These are phyloP conservation scores for Thalpophila matura DNA, from an alignment of 2,888 invertebrate species.

Conservation along the genomic window DNA sequence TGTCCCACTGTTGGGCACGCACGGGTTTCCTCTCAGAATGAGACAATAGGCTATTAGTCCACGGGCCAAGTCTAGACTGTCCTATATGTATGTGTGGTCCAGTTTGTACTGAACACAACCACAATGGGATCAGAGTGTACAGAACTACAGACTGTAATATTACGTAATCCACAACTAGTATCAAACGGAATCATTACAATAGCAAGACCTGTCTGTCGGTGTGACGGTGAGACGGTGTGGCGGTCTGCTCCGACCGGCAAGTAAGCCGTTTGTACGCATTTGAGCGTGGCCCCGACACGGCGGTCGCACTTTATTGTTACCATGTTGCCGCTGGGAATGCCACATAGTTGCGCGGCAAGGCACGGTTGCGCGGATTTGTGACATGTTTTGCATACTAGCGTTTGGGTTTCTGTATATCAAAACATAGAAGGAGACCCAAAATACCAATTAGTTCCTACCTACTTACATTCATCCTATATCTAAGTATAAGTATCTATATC, in stretches of 20 bases:
- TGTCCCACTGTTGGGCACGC: no score
- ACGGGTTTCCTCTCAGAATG: no score
- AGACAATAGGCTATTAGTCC: no score
- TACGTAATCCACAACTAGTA: constrained; percentile 14
- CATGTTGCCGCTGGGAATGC: constrained; percentile 4
- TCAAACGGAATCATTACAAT: constrained; percentile 25
- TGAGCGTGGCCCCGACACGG: constrained; percentile 16
- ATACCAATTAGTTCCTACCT: no score
- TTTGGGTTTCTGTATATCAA: no score
- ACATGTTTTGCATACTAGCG: constrained; percentile 7
- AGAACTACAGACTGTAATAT: constrained; percentile 14
- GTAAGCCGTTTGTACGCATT: constrained; percentile 41
- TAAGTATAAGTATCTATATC: no score
- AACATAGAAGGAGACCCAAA: no score
- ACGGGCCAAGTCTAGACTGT: constrained; percentile 27
- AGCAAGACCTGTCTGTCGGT: constrained; percentile 2
- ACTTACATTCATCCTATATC: no score
- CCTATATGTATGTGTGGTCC: not conserved
- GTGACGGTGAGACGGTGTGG: not conserved
- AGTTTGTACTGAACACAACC: constrained; percentile 11
- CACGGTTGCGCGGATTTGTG: constrained; percentile 1
- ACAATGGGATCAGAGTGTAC: constrained; percentile 16
- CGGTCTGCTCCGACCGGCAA: constrained; percentile 27
- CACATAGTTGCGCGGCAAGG: constrained; percentile 19
- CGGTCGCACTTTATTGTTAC: constrained; percentile 32